Conservation (phyloP, 2,888 invertebrate genomes). For the Drosophila conformis region DNA sequence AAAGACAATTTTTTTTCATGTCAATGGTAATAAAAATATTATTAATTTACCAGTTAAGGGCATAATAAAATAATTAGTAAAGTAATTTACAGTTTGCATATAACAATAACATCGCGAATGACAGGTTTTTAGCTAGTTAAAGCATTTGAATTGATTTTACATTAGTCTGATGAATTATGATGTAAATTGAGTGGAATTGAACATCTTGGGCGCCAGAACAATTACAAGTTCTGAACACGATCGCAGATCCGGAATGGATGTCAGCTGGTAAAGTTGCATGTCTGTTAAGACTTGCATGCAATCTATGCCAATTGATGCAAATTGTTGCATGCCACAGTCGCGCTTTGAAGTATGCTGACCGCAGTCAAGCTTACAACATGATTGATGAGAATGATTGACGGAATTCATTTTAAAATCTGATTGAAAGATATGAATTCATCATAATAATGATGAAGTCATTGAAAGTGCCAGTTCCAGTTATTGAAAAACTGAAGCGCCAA, state of each 20-base stretch:
- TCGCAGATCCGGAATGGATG: conserved; percentile 27
- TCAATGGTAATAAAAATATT: neutral
- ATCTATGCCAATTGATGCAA: conserved; percentile 63
- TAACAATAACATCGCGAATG: neutral
- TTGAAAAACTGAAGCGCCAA: neutral
- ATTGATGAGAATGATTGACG: conserved; percentile 17
- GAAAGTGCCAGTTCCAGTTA: neutral
- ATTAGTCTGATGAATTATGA: neutral
- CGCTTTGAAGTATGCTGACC: conserved; percentile 19
- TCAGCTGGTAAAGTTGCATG: conserved; percentile 37
- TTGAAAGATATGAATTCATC: neutral
- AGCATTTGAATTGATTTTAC: neutral
- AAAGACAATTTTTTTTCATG: neutral
- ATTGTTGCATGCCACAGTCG: conserved; percentile 64
- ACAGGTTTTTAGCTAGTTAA: neutral
- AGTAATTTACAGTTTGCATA: neutral
- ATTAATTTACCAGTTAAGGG: neutral
- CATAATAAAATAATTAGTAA: neutral
- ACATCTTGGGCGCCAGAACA: conserved; percentile 33
- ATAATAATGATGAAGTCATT: neutral
- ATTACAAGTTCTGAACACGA: conserved; percentile 23
- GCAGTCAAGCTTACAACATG: conserved; percentile 12
- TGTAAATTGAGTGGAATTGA: conserved; percentile 20
- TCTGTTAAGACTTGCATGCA: conserved; percentile 59
- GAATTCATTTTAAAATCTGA: neutral